Conservation (phyloP, 2,888 invertebrate species). For the Trimorus sp. region DNA sequence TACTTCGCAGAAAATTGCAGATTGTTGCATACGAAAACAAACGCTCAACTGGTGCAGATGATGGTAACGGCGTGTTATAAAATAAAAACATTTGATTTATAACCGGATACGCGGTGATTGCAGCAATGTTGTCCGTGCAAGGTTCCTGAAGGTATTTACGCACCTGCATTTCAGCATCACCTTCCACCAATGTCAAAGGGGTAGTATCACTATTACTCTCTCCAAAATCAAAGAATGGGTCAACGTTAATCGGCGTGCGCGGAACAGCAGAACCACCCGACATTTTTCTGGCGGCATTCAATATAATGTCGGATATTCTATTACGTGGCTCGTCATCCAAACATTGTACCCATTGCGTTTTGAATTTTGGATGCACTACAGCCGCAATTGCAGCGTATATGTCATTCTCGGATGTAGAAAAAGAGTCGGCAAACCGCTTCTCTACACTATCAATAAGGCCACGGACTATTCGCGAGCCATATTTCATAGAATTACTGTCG, state of each 20-base stretch:
- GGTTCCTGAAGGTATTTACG: not conserved
- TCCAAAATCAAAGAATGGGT: no score
- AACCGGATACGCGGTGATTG: not conserved
- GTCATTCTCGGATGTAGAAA: not conserved
- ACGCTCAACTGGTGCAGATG: not conserved
- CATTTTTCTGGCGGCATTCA: not conserved
- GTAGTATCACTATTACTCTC: not conserved
- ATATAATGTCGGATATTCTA: not conserved
- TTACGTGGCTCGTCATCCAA: not conserved
- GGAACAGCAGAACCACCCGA: no score
- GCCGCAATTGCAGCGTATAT: not conserved
- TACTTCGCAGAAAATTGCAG: not conserved
- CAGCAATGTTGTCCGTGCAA: not conserved
- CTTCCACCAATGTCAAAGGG: not conserved
- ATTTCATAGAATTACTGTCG: not conserved
- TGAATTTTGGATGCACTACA: not conserved
- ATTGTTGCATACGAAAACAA: constrained; percentile 4
- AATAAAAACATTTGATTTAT: not conserved
- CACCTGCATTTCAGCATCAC: not conserved
- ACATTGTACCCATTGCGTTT: not conserved
- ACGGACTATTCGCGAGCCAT: not conserved
- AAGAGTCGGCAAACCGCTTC: not conserved
- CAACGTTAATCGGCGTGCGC: no score
- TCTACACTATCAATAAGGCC: not conserved
- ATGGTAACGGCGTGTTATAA: constrained; percentile 1